Percentiles rank a stretch among this genome's conserved stretches.
These are phyloP conservation scores for Pteropus alecto DNA, from an alignment of 2,113 vertebrate genomes.

Conservation along the genomic window DNA sequence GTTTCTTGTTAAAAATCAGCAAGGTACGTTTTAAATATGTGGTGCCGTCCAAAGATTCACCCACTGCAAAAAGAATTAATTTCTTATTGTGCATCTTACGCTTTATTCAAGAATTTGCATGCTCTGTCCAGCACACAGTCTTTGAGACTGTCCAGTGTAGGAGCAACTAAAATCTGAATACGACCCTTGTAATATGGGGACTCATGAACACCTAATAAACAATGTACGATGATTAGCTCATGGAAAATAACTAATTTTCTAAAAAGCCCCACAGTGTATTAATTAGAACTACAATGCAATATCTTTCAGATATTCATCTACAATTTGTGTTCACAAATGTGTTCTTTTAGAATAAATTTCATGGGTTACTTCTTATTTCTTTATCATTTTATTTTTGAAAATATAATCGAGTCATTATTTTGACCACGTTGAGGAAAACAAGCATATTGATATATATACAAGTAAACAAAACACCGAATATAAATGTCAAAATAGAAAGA, in stretches of 20 bases:
- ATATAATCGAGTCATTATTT: not conserved
- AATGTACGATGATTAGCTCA: constrained; percentile 38
- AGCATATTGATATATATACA: not conserved
- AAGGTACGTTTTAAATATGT: constrained; percentile 39
- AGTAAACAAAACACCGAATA: not conserved
- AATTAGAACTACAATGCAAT: constrained; percentile 56
- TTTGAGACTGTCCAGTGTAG: constrained; percentile 38
- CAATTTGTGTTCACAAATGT: not conserved
- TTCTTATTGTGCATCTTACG: not conserved
- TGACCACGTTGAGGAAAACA: not conserved
- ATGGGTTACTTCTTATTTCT: not conserved
- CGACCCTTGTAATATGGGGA: not conserved
- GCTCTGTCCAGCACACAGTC: constrained; percentile 18
- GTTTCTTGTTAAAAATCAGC: constrained; percentile 45
- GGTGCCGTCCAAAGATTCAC: not conserved
- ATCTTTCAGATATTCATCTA: constrained; percentile 39
- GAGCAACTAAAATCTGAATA: constrained; percentile 46
- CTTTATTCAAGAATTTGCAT: constrained; percentile 1
- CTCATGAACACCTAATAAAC: constrained; percentile 59
- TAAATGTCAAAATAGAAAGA: constrained; percentile 46
- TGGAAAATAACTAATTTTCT: constrained; percentile 65
- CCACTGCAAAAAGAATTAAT: constrained; percentile 5
- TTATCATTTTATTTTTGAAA: constrained; percentile 17
- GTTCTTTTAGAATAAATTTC: not conserved
- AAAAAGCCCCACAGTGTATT: constrained; percentile 58